phyloP scores from a whole-genome alignment of 2,113 vertebrate species.

The Aepyceros melampus region DNA sequence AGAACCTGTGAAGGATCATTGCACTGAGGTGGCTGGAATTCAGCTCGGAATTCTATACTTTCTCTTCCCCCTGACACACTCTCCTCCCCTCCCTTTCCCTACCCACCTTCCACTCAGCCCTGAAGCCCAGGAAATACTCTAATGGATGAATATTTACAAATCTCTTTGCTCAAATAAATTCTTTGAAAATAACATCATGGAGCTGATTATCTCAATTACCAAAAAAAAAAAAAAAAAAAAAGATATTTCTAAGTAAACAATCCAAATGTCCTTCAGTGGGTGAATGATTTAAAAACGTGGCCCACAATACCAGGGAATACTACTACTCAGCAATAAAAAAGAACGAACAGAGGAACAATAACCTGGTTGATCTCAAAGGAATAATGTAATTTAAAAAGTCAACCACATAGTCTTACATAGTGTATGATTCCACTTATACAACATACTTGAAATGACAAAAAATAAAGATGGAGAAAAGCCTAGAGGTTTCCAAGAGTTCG shows the following conservation, averaged over 20 bases:
- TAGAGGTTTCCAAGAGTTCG: background rate
- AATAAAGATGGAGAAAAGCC: background rate
- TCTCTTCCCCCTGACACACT: accelerated
- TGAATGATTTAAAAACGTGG: background rate
- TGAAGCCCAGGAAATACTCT: background rate
- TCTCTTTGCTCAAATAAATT: background rate
- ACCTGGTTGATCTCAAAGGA: background rate
- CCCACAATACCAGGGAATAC: background rate
- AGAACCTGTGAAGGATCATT: background rate
- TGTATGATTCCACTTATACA: background rate
- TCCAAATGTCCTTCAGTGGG: background rate
- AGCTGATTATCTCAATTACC: background rate
- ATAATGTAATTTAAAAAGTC: background rate
- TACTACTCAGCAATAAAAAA: background rate
- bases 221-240: background rate
- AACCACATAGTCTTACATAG: background rate
- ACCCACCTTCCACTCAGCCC: background rate
- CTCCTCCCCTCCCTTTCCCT: background rate
- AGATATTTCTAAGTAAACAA: background rate
- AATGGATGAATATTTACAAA: background rate
- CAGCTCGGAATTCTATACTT: background rate
- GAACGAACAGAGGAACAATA: background rate
- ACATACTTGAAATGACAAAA: background rate
- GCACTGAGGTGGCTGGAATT: background rate
- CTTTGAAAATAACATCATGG: background rate